Percentiles rank a stretch among this genome's conserved stretches.
Conservation (phyloP, 2,113 vertebrate genomes). For the Equus quagga region DNA sequence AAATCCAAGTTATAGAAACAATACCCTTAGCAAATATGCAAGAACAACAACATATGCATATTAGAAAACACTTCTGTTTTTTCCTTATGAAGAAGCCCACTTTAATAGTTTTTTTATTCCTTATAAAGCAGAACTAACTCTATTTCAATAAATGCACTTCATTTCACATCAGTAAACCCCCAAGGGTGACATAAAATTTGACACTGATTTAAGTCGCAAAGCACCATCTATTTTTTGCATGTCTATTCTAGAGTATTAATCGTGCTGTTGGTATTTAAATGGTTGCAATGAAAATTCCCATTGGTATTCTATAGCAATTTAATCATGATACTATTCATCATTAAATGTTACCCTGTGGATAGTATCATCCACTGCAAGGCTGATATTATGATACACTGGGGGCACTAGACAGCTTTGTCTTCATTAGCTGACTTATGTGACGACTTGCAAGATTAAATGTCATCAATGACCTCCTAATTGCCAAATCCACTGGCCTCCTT, state of each 20-base stretch:
- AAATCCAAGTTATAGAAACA: background rate
- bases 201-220: constrained; percentile 31
- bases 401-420: constrained; percentile 54
- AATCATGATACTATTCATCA: constrained; percentile 66
- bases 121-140: constrained; percentile 45
- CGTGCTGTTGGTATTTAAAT: constrained; percentile 72
- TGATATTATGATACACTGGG: constrained; percentile 51
- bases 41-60: background rate
- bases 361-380: constrained; percentile 30
- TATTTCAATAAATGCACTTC: constrained; percentile 46
- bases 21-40: background rate
- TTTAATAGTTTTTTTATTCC: constrained; percentile 13
- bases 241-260: constrained; percentile 68
- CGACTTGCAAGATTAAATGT: constrained; percentile 49
- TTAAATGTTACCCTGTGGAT: constrained; percentile 66
- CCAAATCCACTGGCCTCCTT: background rate
- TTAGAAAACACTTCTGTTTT: background rate
- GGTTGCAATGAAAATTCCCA: constrained; percentile 63
- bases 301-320: constrained; percentile 49
- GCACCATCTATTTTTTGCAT: constrained; percentile 1
- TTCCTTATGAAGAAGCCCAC: background rate
- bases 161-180: constrained; percentile 42
- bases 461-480: constrained; percentile 47
- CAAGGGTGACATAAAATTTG: constrained; percentile 53
- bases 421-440: constrained; percentile 65